Percentiles rank a stretch among this genome's conserved stretches.
phyloP scores from a whole-genome alignment of 2,888 invertebrate species.

The Lomographa bimaculata region DNA sequence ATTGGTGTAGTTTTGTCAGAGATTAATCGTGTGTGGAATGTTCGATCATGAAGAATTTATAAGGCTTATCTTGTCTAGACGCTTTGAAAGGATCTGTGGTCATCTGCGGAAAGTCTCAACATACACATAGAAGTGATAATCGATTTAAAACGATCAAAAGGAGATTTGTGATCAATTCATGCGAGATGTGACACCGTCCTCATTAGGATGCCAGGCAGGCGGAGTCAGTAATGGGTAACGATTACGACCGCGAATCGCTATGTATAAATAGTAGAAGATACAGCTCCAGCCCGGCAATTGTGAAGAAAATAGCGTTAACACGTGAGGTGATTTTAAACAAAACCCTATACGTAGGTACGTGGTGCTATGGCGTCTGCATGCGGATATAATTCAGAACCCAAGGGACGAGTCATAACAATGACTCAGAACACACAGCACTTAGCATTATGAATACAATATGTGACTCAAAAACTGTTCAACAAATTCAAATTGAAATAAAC shows the following conservation, averaged over 20 bases:
- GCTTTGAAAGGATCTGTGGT: constrained; percentile 25
- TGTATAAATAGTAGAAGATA: constrained; percentile 53
- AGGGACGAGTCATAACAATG: constrained; percentile 24
- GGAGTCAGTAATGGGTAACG: constrained; percentile 47
- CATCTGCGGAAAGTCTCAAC: constrained; percentile 1
- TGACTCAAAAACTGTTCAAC: constrained; percentile 17
- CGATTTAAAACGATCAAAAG: constrained; percentile 13
- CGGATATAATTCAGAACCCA: constrained; percentile 12
- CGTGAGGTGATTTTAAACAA: constrained; percentile 31
- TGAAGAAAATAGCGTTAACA: constrained; percentile 50
- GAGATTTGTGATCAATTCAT: constrained; percentile 38
- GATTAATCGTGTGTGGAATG: constrained; percentile 34
- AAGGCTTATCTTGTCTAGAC: constrained; percentile 51
- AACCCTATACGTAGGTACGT: constrained; percentile 10
- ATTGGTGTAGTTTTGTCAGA: constrained; percentile 24
- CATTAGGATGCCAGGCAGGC: constrained; percentile 55
- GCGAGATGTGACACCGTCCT: constrained; percentile 35
- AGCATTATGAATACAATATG: constrained; percentile 2
- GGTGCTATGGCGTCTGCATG: constrained; percentile 13
- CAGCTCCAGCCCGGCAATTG: constrained; percentile 44
- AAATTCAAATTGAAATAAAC: constrained; percentile 15
- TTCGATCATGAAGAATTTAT: constrained; percentile 39
- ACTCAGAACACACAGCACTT: constrained; percentile 22
- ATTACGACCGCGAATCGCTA: constrained; percentile 48
- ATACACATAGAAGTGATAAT: constrained; percentile 8